Base-by-base conservation (phyloP, 2,888 invertebrate species). In the Elmis aenea region DNA sequence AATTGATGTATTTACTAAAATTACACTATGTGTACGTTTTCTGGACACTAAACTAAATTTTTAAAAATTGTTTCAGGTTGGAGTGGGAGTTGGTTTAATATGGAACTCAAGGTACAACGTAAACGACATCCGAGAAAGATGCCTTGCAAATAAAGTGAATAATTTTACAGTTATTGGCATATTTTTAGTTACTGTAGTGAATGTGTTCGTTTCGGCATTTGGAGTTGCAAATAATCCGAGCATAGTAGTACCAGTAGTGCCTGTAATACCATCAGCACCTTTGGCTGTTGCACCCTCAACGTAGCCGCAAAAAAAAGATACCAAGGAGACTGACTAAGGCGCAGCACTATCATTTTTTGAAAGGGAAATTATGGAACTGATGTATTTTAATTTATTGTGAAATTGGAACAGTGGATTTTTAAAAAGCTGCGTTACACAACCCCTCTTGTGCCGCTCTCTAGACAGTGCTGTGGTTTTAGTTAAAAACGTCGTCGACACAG, bases 191-290 rank as follows among this genome's bases (percentile, higher is more conserved):
- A 89, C 91, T 3, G 79, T 89, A 27, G 76, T 91, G 6, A 93
- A 93, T 57, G 88, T 93, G 12, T 85, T 93, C 61, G 85, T 92
- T 52, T 83, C 89, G 0, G 83, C 89, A 0, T 92, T 94, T 68
- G 88, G 88, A 20, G 85, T 90, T 0, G 82, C 79, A 1, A 61
- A 24, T 14, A n/a, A n/a, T n/a, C n/a, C n/a, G n/a, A n/a, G n/a
- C n/a, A n/a, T n/a, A n/a, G n/a, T n/a, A n/a, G n/a, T n/a, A n/a
- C n/a, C n/a, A n/a, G n/a, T n/a, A n/a, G n/a, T n/a, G n/a, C n/a
- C 23, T 12, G 5, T 23, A 6, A 23, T 23, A 23, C 10, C 2
- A 3, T 21, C 12, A 11, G 5, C 5, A 23, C 2, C 5, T 11
- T 11, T 21, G 10, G 1, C n/a, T n/a, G n/a, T n/a, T n/a, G n/a